Conservation (phyloP, 2,797 vertebrate genomes). For the Malurus splendens region DNA sequence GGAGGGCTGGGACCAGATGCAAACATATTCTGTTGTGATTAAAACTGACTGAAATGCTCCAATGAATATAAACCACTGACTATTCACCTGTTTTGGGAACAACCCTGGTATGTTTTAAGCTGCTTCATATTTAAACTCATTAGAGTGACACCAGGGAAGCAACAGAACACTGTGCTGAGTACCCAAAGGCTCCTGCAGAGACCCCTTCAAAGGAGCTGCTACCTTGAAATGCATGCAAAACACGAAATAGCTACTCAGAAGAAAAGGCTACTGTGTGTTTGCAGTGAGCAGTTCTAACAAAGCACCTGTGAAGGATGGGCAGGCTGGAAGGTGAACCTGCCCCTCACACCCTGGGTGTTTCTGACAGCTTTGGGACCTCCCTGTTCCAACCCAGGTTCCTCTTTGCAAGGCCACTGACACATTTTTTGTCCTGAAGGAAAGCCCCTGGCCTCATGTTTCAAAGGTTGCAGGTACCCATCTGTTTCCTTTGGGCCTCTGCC, state of each 20-base stretch:
- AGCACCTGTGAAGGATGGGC: neutral
- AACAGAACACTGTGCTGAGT: neutral
- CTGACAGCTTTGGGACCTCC: neutral
- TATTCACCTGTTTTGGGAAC: neutral
- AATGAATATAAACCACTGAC: neutral
- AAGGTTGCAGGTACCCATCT: neutral
- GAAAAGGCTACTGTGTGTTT: neutral
- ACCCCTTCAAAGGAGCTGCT: neutral
- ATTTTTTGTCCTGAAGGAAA: neutral
- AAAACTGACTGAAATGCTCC: neutral
- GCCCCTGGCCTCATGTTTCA: neutral
- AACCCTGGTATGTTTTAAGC: neutral
- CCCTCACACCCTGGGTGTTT: neutral
- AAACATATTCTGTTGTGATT: conserved; percentile 8
- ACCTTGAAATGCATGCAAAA: neutral
- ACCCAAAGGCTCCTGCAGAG: neutral
- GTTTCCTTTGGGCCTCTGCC: neutral
- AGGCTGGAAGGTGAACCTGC: neutral
- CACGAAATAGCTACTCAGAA: neutral
- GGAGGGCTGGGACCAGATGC: neutral
- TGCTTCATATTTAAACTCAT: neutral
- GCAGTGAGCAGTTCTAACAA: neutral
- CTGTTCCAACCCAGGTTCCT: neutral
- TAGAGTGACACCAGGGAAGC: neutral
- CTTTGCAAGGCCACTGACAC: neutral